Base-by-base conservation (phyloP, 2,113 vertebrate genomes). In the Rhizomys pruinosus region DNA sequence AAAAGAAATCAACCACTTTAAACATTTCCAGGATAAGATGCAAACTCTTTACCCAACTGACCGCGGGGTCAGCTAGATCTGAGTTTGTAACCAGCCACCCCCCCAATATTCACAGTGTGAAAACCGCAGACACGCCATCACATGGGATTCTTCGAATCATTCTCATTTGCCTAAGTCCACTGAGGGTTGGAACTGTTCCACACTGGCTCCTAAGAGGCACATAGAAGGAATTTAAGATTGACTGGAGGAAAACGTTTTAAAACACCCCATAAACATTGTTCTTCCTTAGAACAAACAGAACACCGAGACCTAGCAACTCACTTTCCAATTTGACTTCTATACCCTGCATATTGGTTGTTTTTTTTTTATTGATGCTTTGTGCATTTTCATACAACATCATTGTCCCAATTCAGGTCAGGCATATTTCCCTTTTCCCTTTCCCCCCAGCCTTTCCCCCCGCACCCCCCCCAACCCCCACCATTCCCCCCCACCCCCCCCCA, bases 281-380 rank as follows among this genome's bases (percentile, higher is more conserved):
- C 55, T 79, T 57, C 16, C 16, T 94, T 88, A 32, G 42, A 82
- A 23, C 76, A 74, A 74, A 39, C 73, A 89, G 37, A n/a, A 55
- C 76, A 88, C 34, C 52, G 69, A 92, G 47, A 16, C 61, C 84
- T 69, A n/a, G 71, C 42, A 37, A 61, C 44, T 81, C 66, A 47
- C 10, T 82, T 81, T 76, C n/a, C 27, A 88, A 84, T 91, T 90
- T 90, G 34, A 89, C 71, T 81, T 94, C 84, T n/a, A n/a, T n/a
- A n/a, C n/a, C n/a, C n/a, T n/a, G n/a, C n/a, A n/a, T n/a, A n/a
- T n/a, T n/a, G n/a, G n/a, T n/a, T n/a, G n/a, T n/a, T n/a, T n/a
- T n/a, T n/a, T 77, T 34, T 16, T 13, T 74, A 32, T 37, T 32
- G 25, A 63, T 87, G 55, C 79, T 84, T 89, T 86, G 84, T n/a